Evolutionary conservation across 2,113 vertebrate genomes (phyloP).

Genomic region (Alethe diademata): DNA sequence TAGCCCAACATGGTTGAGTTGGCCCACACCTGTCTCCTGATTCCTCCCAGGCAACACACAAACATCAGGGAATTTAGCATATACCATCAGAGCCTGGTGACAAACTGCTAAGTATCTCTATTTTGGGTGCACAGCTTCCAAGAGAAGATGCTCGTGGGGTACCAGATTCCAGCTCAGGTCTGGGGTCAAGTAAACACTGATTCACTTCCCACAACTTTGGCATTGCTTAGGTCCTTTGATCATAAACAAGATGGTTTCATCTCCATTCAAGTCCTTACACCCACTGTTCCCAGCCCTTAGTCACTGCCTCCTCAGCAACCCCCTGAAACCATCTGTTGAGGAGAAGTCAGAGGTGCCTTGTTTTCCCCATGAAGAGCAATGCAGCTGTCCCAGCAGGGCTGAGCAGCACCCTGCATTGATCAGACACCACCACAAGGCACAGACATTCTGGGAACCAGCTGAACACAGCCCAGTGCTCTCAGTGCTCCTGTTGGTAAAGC

Average conservation of each 20-base stretch:
- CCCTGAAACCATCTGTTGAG: conserved; percentile 45
- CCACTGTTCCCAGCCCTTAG: conserved; percentile 11
- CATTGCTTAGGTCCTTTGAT: not conserved
- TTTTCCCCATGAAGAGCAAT: not conserved
- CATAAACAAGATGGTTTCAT: not conserved
- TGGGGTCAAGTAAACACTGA: not conserved
- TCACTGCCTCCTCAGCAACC: conserved; percentile 19
- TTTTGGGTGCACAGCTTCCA: not conserved
- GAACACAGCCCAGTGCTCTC: not conserved
- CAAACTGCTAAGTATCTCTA: not conserved
- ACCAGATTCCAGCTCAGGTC: not conserved
- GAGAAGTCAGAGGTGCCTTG: conserved; percentile 37
- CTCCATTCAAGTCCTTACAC: conserved; percentile 23
- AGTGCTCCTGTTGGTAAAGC: not conserved
- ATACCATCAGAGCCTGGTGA: not conserved
- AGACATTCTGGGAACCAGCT: not conserved
- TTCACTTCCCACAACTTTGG: not conserved
- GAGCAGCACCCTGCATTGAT: not conserved
- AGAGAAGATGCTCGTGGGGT: not conserved
- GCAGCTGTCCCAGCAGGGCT: not conserved
- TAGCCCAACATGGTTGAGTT: not conserved
- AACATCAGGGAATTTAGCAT: not conserved
- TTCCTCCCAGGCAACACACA: not conserved
- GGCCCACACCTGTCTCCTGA: not conserved
- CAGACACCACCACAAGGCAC: not conserved